Conservation (phyloP, 2,797 vertebrate genomes). For the Phaenicophaeus curvirostris region DNA sequence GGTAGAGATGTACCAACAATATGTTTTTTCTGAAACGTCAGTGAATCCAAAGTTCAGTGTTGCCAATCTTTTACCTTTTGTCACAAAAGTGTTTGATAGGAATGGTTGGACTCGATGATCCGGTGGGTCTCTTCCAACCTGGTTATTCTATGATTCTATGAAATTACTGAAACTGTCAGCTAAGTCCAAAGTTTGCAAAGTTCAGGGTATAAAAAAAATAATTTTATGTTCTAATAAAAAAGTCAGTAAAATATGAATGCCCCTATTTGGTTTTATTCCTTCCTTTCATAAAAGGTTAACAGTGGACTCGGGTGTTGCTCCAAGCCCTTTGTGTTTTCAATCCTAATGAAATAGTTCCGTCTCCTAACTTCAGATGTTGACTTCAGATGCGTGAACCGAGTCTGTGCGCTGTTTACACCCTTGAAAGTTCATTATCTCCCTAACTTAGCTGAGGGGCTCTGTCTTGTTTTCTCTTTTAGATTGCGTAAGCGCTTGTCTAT, state of each 20-base stretch:
- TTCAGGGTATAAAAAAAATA: background rate
- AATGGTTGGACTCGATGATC: too few relatives aligned
- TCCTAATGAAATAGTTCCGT: background rate
- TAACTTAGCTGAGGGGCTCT: background rate
- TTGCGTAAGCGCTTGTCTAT: slow-evolving; percentile 92
- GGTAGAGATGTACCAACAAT: background rate
- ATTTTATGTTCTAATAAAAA: background rate
- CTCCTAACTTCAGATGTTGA: background rate
- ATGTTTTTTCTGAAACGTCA: background rate
- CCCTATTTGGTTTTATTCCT: background rate
- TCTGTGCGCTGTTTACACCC: background rate
- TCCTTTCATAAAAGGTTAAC: background rate
- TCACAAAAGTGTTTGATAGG: too few relatives aligned
- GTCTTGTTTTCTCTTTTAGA: slow-evolving; percentile 66
- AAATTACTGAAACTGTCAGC: background rate
- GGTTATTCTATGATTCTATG: too few relatives aligned
- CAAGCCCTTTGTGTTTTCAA: background rate
- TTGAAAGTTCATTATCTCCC: background rate
- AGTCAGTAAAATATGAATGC: background rate
- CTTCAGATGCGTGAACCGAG: background rate
- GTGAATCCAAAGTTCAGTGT: background rate
- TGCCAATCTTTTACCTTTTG: background rate
- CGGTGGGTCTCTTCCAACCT: too few relatives aligned
- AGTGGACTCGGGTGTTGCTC: background rate
- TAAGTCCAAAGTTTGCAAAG: background rate